Conservation (phyloP, 2,888 invertebrate species). For the Petrophora chlorosata region DNA sequence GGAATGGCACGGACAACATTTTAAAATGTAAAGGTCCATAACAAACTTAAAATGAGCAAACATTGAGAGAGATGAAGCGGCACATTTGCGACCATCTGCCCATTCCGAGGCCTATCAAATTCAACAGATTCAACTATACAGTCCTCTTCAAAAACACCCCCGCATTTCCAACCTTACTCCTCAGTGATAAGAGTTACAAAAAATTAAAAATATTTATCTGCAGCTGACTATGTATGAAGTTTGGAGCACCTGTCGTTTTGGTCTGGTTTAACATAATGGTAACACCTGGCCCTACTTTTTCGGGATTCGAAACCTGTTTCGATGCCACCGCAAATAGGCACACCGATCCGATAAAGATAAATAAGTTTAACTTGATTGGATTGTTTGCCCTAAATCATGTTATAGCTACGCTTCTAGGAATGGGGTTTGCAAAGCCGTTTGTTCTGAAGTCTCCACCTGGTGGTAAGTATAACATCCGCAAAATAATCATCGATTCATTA, state of each 20-base stretch:
- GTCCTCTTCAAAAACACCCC: slow-evolving; percentile 5
- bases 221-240: slow-evolving; percentile 35
- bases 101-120: slow-evolving; percentile 39
- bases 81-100: slow-evolving; percentile 39
- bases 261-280: slow-evolving; percentile 58
- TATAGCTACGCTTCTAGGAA: no score
- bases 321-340: neutral
- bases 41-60: slow-evolving; percentile 22
- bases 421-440: no score
- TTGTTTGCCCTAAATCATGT: no score
- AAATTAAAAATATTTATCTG: slow-evolving; percentile 12
- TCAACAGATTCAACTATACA: slow-evolving; percentile 27
- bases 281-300: slow-evolving; percentile 49
- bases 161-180: slow-evolving; percentile 23
- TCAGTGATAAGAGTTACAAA: slow-evolving; percentile 8
- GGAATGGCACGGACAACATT: slow-evolving; percentile 2
- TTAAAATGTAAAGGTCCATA: slow-evolving; percentile 14
- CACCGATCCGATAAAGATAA: no score
- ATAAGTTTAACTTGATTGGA: no score
- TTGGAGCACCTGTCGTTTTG: slow-evolving; percentile 64
- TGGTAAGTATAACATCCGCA: no score
- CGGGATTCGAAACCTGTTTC: slow-evolving; percentile 28
- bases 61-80: slow-evolving; percentile 22
- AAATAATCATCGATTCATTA: no score
- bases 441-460: no score